Conservation (phyloP, 2,797 vertebrate genomes). For the Sebastes cheni region DNA sequence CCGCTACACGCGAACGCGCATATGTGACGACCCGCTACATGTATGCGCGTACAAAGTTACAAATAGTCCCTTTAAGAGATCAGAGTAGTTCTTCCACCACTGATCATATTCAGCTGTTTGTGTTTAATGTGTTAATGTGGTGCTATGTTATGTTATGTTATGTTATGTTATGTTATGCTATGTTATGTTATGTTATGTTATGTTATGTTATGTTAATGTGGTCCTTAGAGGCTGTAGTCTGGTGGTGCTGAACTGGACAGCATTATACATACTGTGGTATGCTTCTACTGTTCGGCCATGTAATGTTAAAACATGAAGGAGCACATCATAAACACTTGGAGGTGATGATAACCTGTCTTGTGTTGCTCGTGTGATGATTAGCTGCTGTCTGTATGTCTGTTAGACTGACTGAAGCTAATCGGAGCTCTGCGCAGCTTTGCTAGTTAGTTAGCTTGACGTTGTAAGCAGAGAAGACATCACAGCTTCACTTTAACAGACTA, state of each 20-base stretch:
- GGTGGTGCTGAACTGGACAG: background rate
- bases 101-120: too few species aligned
- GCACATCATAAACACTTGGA: background rate
- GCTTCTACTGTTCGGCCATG: background rate
- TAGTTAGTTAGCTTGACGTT: background rate
- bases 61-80: too few species aligned
- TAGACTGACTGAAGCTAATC: background rate
- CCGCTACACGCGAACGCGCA: too few species aligned
- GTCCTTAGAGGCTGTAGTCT: background rate
- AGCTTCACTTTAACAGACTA: background rate
- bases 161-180: too few species aligned
- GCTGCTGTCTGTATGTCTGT: too few species aligned
- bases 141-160: too few species aligned
- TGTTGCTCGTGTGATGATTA: background rate
- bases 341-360: background rate
- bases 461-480: rapidly evolving
- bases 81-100: too few species aligned
- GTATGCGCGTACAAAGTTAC: rapidly evolving
- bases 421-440: background rate
- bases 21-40: too few species aligned
- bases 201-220: background rate
- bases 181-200: too few species aligned
- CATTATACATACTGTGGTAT: too few species aligned
- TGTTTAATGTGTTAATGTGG: too few species aligned
- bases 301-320: too few species aligned